Base-by-base conservation (phyloP, 2,113 vertebrate species). In the Myocastor coypus region DNA sequence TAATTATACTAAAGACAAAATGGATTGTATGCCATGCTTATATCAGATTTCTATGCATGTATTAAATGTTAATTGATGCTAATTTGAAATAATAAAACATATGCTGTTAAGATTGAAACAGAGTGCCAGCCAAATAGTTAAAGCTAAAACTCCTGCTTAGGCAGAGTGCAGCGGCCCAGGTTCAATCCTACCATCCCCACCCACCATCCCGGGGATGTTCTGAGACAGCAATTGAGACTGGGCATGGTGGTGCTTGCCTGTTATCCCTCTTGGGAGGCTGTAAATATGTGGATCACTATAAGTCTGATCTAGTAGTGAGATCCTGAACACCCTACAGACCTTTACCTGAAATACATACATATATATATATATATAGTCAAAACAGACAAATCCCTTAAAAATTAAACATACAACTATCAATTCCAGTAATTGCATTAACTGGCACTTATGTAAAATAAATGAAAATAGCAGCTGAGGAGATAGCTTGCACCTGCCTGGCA, bases 51-150 rank as follows among this genome's bases (percentile, higher is more conserved):
- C 28, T 42, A 20, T 78, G 85, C 68, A 37, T 85, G 50, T 24
- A n/a, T 61, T 73, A 82, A 87, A 77, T 10, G 37, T 61, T 69
- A 46, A 46, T 85, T 71, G 52, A 40, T 14, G 24, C 37, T 86
- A 32, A 12, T 71, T 94, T 78, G 5, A 91, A 86, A 22, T 80
- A 84, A 42, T 84, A 78, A 88, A 86, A 71, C 42, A 46, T 59
- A 34, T 26, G 46, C 20, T 34, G 59, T 81, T 40, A 83, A 83
- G 83, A 83, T 10, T 19, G 30, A 83, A 83, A 83, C 42, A 83
- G 30, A 52, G 12, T 14, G 55, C 4, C 5, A 17, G 55, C 17
- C 55, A 57, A 16, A 57, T 57, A 57, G 55, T 16, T 57, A 16
- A 57, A 16, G 55, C 52, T 57, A 57, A 19, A 57, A 16, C 4